A percentile compares a stretch with the other conserved stretches of the same genome.
These are phyloP conservation scores for Diarsia brunnea DNA, from an alignment of 2,888 invertebrate genomes.

Conservation along the genomic window DNA sequence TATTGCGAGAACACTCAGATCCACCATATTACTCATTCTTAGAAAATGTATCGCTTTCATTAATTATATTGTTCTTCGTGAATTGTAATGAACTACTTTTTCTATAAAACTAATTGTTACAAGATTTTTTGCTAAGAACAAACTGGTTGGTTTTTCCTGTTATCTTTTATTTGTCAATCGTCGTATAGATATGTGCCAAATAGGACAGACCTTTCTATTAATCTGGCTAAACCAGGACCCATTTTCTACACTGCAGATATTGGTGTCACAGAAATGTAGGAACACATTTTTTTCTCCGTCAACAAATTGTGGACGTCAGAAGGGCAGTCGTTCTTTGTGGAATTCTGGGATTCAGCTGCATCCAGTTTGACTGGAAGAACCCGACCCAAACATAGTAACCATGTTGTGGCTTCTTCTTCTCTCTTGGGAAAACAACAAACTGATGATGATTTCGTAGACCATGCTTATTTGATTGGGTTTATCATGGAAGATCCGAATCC, in stretches of 20 bases:
- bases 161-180: slow-evolving; percentile 15
- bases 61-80: slow-evolving; percentile 55
- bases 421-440: neutral
- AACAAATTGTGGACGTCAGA: neutral
- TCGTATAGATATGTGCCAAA: slow-evolving; percentile 30
- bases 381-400: neutral
- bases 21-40: slow-evolving; percentile 56
- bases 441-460: neutral
- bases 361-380: neutral
- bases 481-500: neutral
- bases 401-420: too few species aligned
- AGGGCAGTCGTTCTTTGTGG: neutral
- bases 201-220: slow-evolving; percentile 34
- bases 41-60: slow-evolving; percentile 56
- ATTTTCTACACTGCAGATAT: slow-evolving; percentile 11
- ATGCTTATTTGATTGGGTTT: neutral
- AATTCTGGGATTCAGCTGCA: neutral
- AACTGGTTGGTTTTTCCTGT: neutral
- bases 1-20: slow-evolving; percentile 38
- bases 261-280: neutral
- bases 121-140: slow-evolving; percentile 12
- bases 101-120: slow-evolving; percentile 38
- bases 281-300: neutral
- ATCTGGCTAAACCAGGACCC: slow-evolving; percentile 23
- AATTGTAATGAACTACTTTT: slow-evolving; percentile 30